These are phyloP conservation scores for Urocyon cinereoargenteus DNA, from an alignment of 2,797 vertebrate genomes.

Conservation along the genomic window DNA sequence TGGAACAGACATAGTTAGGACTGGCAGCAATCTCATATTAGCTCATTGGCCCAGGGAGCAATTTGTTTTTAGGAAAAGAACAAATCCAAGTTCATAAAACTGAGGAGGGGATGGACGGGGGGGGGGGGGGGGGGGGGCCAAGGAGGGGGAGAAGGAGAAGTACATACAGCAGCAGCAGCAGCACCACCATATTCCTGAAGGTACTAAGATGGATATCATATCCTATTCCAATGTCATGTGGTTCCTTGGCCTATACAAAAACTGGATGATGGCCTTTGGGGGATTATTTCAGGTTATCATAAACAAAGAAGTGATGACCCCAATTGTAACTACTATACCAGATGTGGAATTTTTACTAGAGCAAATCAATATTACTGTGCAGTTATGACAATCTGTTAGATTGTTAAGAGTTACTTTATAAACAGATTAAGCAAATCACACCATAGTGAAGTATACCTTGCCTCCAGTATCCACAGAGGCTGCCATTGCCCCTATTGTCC, in stretches of 20 bases:
- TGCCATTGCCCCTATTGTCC: no score
- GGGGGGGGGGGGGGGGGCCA: neutral
- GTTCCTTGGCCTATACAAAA: neutral
- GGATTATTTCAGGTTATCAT: constrained; percentile 7
- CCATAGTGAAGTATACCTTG: no score
- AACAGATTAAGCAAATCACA: no score
- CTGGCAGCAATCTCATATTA: neutral
- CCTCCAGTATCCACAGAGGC: no score
- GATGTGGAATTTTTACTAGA: constrained; percentile 21
- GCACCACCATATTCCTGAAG: neutral
- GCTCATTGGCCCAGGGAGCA: neutral
- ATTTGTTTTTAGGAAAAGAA: neutral
- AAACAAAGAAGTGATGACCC: neutral
- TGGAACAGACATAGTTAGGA: neutral
- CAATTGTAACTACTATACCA: neutral
- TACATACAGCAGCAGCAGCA: neutral
- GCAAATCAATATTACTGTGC: neutral
- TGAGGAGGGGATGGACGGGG: neutral
- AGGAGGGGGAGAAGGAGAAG: neutral
- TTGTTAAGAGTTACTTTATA: no score
- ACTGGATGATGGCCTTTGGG: neutral
- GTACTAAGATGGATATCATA: neutral
- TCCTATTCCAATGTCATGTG: neutral
- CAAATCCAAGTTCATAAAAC: neutral
- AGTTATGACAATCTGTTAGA: neutral